A percentile compares a stretch with the other conserved stretches of the same genome.
phyloP scores from a whole-genome alignment of 2,797 vertebrate genomes.

The Typhlichthys eigenmanni region DNA sequence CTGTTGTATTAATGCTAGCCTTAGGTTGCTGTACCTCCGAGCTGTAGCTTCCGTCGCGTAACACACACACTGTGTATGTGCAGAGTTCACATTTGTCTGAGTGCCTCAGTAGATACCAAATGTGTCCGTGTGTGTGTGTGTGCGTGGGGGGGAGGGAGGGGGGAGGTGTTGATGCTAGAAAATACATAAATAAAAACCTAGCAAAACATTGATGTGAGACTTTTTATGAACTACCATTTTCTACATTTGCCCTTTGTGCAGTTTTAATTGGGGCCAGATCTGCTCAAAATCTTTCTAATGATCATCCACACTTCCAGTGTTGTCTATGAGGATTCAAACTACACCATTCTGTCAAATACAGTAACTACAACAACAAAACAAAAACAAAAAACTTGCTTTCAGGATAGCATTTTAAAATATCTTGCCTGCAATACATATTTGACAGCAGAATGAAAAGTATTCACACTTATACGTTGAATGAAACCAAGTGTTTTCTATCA shows the following conservation, averaged over 20 bases:
- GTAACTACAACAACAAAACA: no score
- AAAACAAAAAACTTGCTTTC: no score
- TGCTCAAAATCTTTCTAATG: not conserved
- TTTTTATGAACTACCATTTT: not conserved
- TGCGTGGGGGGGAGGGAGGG: not conserved
- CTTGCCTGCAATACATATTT: not conserved
- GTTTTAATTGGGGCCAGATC: conserved; percentile 3
- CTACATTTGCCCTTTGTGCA: not conserved
- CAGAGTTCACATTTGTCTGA: conserved; percentile 7
- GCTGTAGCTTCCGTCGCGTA: conserved; percentile 31
- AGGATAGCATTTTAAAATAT: no score
- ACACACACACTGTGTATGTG: conserved; percentile 12
- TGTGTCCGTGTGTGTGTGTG: not conserved
- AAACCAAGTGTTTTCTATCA: not conserved
- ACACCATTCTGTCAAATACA: no score
- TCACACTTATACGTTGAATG: not conserved
- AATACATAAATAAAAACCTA: not conserved
- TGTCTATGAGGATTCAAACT: not conserved
- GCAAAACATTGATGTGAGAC: not conserved
- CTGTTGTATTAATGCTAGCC: conserved; percentile 30
- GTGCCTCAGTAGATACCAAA: not conserved
- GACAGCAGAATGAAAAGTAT: not conserved
- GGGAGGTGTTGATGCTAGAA: not conserved
- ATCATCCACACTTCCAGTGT: not conserved
- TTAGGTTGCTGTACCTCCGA: conserved; percentile 33